Evolutionary conservation across 1,140 invertebrate genomes (phyloP), one percentile per base, ranked within the genome.

Genomic region (Tigriopus japonicus): DNA sequence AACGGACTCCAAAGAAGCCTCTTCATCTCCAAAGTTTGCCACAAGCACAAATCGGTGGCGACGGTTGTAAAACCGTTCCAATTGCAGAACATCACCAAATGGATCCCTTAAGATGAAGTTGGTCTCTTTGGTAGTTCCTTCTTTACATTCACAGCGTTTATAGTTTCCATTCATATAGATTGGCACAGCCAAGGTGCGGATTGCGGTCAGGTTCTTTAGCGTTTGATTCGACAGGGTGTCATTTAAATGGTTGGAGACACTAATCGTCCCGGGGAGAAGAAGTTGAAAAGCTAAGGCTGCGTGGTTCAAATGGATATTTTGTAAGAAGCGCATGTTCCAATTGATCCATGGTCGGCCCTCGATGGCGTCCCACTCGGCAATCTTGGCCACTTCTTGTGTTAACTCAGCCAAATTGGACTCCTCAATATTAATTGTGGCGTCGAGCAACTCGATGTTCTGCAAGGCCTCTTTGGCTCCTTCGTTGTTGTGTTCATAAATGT

Each of bases 121-220:
- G 15, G 15, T 15, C 42, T 58, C 55, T 23, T 58, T 58, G 21
- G 23, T 17, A 7, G 17, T 17, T 13, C n/a, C 21, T 7, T 58
- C 55, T 23, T 17, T 14, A 42, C 55, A 58, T 14, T 58, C 28
- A 42, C 55, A 58, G 13, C 55, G 55, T 40, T 40, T 58, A n/a
- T 58, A 58, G 55, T 58, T 58, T 41, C 55, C 55, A 23, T 58
- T 58, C 55, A 58, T 58, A n/a, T 58, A 58, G 17, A 58, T 58
- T 14, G 55, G 55, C 21, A 58, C 55, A 41, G 55, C 21, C 40
- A 35, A 17, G 15, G n/a, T 15, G 35, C 55, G 24, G 41, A 58
- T 15, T 14, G 55, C 35, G 6, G 55, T 42, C 42, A 58, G 24
- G 21, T 58, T 40, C 55, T 58, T 58, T 17, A 58, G 40, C 45